phyloP scores from a whole-genome alignment of 2,113 vertebrate species.

The Erythrolamprus reginae region DNA sequence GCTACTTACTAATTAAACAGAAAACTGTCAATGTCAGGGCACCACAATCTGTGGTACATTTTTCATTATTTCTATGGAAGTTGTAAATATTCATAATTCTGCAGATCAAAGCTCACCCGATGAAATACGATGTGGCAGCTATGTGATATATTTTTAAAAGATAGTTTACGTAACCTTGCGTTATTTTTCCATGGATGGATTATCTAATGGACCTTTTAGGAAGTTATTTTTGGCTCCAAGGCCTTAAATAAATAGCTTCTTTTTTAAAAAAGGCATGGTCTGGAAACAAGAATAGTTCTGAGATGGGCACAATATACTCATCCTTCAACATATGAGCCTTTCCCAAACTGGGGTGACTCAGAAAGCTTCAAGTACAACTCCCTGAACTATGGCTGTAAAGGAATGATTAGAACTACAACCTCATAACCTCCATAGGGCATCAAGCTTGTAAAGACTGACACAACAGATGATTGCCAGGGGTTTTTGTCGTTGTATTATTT shows the following conservation, averaged over 20 bases:
- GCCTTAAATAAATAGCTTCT: conserved; percentile 8
- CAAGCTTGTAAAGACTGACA: not conserved
- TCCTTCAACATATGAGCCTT: not conserved
- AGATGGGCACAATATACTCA: not conserved
- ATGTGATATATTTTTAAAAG: not conserved
- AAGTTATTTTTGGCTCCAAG: conserved; percentile 22
- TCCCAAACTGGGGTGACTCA: not conserved
- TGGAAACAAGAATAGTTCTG: not conserved
- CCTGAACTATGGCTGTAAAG: not conserved
- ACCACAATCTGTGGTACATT: not conserved
- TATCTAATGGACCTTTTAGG: conserved; percentile 12
- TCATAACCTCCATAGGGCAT: not conserved
- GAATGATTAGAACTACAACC: not conserved
- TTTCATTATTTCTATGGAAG: not conserved
- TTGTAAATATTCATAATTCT: not conserved
- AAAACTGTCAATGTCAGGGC: not conserved
- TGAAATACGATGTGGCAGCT: not conserved
- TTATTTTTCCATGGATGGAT: not conserved
- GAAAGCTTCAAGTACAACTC: not conserved
- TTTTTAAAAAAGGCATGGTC: not conserved
- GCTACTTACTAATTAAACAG: not conserved
- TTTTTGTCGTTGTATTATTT: not conserved
- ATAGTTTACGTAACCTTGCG: not conserved
- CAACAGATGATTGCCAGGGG: not conserved
- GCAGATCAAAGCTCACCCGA: not conserved